Evolutionary conservation across 2,797 vertebrate genomes (phyloP).

Genomic region (Holocentrus rufus): DNA sequence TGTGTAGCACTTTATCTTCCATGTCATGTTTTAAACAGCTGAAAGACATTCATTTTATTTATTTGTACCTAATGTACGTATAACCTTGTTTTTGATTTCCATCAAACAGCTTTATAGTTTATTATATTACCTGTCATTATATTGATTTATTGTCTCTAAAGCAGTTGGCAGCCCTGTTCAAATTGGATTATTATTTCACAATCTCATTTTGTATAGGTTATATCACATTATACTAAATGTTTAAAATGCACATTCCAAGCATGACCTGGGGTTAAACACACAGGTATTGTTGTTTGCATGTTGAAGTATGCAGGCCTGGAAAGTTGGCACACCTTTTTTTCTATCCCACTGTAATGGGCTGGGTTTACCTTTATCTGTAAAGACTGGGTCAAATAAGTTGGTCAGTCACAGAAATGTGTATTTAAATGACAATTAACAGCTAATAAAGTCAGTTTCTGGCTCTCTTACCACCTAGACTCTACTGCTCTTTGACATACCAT

Average conservation of each 20-base stretch:
- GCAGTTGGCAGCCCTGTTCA: background rate
- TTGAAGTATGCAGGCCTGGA: too few relatives aligned
- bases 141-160: background rate
- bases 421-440: too few relatives aligned
- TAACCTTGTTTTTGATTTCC: background rate
- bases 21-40: background rate
- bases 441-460: too few relatives aligned
- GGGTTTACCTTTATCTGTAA: too few relatives aligned
- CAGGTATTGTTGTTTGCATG: too few relatives aligned
- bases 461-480: too few relatives aligned
- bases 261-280: background rate
- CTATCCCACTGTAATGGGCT: too few relatives aligned
- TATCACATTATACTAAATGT: background rate
- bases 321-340: too few relatives aligned
- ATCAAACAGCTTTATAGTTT: background rate
- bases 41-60: background rate
- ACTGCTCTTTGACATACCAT: background rate
- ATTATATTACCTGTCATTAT: background rate
- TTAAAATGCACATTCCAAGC: background rate
- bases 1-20: constrained; percentile 39
- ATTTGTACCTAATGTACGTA: background rate
- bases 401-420: too few relatives aligned
- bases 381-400: too few relatives aligned
- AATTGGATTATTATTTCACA: background rate
- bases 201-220: background rate